Evolutionary conservation across 2,113 vertebrate genomes (phyloP), one percentile per base, ranked within the genome.

Genomic region (Mesitornis unicolor): DNA sequence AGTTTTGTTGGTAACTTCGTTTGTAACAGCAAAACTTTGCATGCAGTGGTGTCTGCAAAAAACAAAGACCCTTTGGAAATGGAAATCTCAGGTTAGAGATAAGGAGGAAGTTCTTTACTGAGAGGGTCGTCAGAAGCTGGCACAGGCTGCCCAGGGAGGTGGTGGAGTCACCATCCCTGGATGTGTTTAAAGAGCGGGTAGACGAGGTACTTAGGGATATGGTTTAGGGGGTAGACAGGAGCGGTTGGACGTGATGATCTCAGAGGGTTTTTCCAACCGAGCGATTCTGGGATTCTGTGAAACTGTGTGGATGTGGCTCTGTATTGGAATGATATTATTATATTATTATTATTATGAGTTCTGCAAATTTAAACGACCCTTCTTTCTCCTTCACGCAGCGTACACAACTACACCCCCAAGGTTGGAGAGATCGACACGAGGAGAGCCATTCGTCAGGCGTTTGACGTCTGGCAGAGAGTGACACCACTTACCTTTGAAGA

Each of bases 331-430:
- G 51, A 26, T n/a, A n/a, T n/a, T n/a, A n/a, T n/a, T n/a, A n/a
- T n/a, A n/a, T n/a, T n/a, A n/a, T n/a, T n/a, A n/a, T n/a, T n/a
- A n/a, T n/a, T n/a, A 61, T 61, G 26, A 10, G 7, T 53, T 61
- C 35, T 53, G 51, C 35, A 51, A n/a, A 33, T 84, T 67, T 81
- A 80, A 94, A 54, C 65, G 70, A 57, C 20, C 8, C 50, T 79
- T 94, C 73, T 92, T 85, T 95, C 79, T 91, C 67, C 8, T 79
- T 95, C 69, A 35, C 31, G 13, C 98, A 99, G 99, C 94, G 99
- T 99, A 57, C 99, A 99, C 92, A 99, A 99, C 98, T 99, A 99
- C 88, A 99, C 99, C 17, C 99, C 99, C 40, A 99, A 99, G 84
- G 99, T 99, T 76, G 99, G 99, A 4, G 99, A 99, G 98, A 98